These are phyloP conservation scores for Leucosticte australis DNA, from an alignment of 2,113 vertebrate species.

Conservation along the genomic window DNA sequence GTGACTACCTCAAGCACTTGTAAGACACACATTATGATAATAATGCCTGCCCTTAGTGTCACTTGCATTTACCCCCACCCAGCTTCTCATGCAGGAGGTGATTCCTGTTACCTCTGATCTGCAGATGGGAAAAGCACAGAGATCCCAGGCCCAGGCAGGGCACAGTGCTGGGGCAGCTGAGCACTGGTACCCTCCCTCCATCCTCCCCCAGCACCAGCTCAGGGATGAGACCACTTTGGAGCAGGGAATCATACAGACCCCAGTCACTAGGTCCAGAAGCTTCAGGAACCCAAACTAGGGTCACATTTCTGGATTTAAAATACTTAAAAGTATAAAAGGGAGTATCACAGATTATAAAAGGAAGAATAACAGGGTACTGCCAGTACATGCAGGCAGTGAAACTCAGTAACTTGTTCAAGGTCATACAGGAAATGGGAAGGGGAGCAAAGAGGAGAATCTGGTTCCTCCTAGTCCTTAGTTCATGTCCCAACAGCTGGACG, in stretches of 20 bases:
- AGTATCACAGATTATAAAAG: not conserved
- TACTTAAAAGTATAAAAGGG: not conserved
- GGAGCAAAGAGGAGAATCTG: not conserved
- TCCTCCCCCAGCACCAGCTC: not conserved
- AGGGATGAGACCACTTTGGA: not conserved
- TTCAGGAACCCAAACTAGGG: not conserved
- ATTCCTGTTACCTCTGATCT: not conserved
- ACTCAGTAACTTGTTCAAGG: conserved; percentile 4
- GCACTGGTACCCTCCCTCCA: not conserved
- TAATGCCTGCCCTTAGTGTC: not conserved
- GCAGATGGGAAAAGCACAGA: not conserved
- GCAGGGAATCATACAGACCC: not conserved
- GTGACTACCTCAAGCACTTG: conserved; percentile 10
- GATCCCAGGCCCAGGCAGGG: not conserved
- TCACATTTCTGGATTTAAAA: not conserved
- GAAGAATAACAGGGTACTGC: not conserved
- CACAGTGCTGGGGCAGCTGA: not conserved
- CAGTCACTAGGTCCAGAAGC: not conserved
- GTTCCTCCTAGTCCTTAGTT: not conserved
- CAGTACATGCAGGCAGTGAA: not conserved
- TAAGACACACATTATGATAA: not conserved
- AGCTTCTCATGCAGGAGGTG: not conserved
- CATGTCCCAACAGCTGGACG: not conserved
- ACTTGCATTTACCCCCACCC: not conserved
- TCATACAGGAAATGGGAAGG: not conserved